These are phyloP conservation scores for Netelia fuscicornis DNA, from an alignment of 2,888 invertebrate species.

Conservation along the genomic window DNA sequence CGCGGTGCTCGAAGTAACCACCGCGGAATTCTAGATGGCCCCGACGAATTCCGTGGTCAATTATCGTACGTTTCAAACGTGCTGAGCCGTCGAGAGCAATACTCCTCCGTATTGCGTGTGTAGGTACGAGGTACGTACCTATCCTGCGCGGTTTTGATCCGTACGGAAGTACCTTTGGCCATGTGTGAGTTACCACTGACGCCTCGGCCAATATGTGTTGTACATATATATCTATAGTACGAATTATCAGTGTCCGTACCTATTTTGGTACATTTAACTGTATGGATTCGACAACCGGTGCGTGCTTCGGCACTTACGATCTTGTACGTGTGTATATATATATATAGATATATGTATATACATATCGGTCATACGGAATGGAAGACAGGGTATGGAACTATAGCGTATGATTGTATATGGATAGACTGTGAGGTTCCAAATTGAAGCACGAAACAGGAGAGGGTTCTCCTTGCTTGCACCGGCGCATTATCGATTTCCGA, in stretches of 20 bases:
- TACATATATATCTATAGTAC: background rate
- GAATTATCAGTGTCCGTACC: slow-evolving; percentile 34
- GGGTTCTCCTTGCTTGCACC: slow-evolving; percentile 46
- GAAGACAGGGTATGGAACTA: background rate
- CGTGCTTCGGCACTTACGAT: slow-evolving; percentile 16
- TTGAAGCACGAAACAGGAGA: slow-evolving; percentile 2
- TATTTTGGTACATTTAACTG: background rate
- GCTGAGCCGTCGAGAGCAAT: slow-evolving; percentile 51
- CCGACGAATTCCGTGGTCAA: slow-evolving; percentile 69
- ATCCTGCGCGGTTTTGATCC: background rate
- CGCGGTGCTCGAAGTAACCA: slow-evolving; percentile 55
- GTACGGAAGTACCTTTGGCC: background rate
- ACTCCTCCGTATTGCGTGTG: slow-evolving; percentile 21
- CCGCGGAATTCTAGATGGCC: slow-evolving; percentile 66
- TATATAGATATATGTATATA: background rate
- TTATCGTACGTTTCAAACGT: slow-evolving; percentile 70
- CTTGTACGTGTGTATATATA: background rate
- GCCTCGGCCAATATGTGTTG: slow-evolving; percentile 14
- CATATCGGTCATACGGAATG: background rate
- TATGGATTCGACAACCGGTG: slow-evolving; percentile 24
- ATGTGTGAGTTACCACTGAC: background rate
- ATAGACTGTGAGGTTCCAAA: background rate
- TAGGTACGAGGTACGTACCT: background rate
- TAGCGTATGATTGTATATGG: background rate
- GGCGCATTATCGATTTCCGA: slow-evolving; percentile 77